Evolutionary conservation across 2,888 invertebrate genomes (phyloP).

Genomic region (Congeria kusceri): DNA sequence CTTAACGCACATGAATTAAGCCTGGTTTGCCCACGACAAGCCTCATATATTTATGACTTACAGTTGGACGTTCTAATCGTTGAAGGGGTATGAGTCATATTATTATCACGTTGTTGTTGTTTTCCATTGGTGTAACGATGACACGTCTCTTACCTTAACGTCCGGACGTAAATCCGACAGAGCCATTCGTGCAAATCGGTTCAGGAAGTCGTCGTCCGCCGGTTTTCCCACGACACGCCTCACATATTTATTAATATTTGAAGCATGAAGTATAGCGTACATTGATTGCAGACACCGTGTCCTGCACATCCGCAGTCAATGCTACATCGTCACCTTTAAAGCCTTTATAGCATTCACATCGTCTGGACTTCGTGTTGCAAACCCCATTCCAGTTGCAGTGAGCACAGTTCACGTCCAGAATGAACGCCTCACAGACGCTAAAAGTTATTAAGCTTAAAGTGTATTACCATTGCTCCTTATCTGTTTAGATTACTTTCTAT

Average conservation of each 20-base stretch:
- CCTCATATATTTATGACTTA: too few species aligned
- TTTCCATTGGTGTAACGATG: too few species aligned
- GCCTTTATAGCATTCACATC: conserved; percentile 63
- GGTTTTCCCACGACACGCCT: too few species aligned
- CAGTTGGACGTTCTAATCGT: too few species aligned
- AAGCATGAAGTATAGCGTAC: conserved; percentile 38
- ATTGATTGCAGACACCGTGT: conserved; percentile 66
- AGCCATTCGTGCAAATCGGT: conserved; percentile 66
- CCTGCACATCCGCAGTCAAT: conserved; percentile 67
- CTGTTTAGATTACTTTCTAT: too few species aligned
- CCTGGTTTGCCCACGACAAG: too few species aligned
- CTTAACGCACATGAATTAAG: too few species aligned
- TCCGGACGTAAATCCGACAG: conserved; percentile 66
- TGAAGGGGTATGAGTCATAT: too few species aligned
- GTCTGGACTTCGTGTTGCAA: conserved; percentile 47
- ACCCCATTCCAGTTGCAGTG: conserved; percentile 68
- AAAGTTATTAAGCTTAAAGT: too few species aligned
- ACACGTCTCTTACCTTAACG: conserved; percentile 61
- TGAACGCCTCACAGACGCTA: conserved; percentile 32
- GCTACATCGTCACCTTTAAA: conserved; percentile 62
- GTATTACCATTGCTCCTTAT: too few species aligned
- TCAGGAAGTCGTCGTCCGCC: conserved; percentile 73
- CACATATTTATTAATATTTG: too few species aligned
- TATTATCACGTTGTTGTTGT: too few species aligned
- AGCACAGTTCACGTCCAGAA: conserved; percentile 46